Base-by-base conservation (phyloP, 2,888 invertebrate genomes). In the Clistopyga incitator region DNA sequence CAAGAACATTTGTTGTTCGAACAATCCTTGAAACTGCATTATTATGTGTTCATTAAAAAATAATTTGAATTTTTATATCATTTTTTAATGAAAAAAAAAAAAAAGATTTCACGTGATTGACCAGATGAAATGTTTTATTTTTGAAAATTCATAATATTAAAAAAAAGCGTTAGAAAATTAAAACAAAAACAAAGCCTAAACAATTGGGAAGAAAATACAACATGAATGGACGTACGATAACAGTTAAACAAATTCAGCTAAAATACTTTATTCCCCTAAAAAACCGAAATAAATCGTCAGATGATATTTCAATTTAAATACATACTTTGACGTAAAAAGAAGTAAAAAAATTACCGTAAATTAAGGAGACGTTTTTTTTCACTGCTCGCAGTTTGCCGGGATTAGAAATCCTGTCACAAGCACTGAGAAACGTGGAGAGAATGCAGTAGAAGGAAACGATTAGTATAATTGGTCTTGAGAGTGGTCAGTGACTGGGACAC, bases 401-500 rank as follows among this genome's bases (percentile, higher is more conserved):
- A 47, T n/a, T 11, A n/a, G n/a, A 47, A 50, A 50, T 6, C 6
- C 18, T 0, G 18, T 8, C n/a, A n/a, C 6, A 50, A 8, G 6
- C n/a, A 18, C 18, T 18, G 6, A 18, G n/a, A 50, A n/a, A n/a
- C n/a, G n/a, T 50, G 50, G 3, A 50, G 8, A 50, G 18, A 50
- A 50, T 50, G 6, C 3, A 47, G n/a, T 4, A 6, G n/a, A 50
- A 50, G 10, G 13, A 56, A 25, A 56, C 56, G 6, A 25, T 25
- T 18, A n/a, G 25, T 13, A 56, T 15, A 56, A 15, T 56, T 23
- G 56, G 13, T 4, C 15, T 56, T 61, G 34, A 15, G 59, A 18
- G 59, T 61, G 34, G 59, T 61, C 59, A 34, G 54, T 29, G 25
- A 68, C 18, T 13, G 38, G 52, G 20, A 23, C 70, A 42, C 42